phyloP scores from a whole-genome alignment of 2,797 vertebrate species.

The Arrhamphus sclerolepis region DNA sequence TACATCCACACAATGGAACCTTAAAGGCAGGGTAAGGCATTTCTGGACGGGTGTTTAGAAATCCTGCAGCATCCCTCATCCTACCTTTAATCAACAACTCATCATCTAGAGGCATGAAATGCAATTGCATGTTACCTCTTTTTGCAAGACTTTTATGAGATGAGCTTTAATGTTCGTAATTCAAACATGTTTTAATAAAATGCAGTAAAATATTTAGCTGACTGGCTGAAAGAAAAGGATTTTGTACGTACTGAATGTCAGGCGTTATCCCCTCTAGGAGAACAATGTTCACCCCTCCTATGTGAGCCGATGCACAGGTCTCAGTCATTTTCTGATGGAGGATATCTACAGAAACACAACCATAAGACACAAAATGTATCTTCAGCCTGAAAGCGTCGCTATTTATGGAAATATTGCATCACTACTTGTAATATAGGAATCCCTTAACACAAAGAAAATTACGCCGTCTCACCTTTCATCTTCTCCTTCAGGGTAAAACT shows the following conservation, averaged over 20 bases:
- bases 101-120: too few species aligned
- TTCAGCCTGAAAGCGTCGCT: not conserved
- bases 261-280: conserved; percentile 97
- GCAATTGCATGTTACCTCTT: too few species aligned
- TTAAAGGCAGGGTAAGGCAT: too few species aligned
- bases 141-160: too few species aligned
- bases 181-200: too few species aligned
- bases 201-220: not conserved
- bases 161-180: too few species aligned
- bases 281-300: conserved; percentile 97
- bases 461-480: conserved; percentile 88
- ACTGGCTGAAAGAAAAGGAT: not conserved
- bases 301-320: conserved; percentile 96
- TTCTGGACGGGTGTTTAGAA: too few species aligned
- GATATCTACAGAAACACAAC: conserved; percentile 81
- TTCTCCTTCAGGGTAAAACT: conserved; percentile 98
- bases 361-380: not conserved
- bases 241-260: conserved; percentile 93
- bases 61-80: too few species aligned
- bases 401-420: not conserved
- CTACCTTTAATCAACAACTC: too few species aligned
- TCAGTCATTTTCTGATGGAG: conserved; percentile 99
- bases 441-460: not conserved
- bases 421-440: not conserved
- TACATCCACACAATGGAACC: too few species aligned